phyloP scores from a whole-genome alignment of 2,888 invertebrate species.

The Netelia fuscicornis region DNA sequence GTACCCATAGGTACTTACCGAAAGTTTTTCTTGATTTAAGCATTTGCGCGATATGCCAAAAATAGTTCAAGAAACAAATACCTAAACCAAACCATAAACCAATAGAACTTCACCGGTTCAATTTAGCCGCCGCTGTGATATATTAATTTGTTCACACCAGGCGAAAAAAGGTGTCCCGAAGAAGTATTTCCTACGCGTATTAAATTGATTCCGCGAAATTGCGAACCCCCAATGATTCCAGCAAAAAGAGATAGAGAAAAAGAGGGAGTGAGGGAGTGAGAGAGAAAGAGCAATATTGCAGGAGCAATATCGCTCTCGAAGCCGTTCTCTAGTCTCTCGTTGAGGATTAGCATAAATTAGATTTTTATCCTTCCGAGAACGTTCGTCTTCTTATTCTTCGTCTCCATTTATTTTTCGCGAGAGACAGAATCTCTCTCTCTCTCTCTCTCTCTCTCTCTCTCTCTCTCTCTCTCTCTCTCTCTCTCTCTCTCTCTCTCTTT shows the following conservation, averaged over 20 bases:
- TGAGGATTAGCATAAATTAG: slow-evolving; percentile 84
- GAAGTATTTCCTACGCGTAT: slow-evolving; percentile 46
- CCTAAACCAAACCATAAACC: neutral
- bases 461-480: slow-evolving; percentile 38
- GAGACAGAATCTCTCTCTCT: neutral
- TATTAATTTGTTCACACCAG: slow-evolving; percentile 28
- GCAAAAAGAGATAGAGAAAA: slow-evolving; percentile 18
- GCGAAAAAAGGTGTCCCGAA: slow-evolving; percentile 31
- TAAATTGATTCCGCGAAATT: slow-evolving; percentile 67
- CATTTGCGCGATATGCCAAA: neutral
- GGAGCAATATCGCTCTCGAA: slow-evolving; percentile 60
- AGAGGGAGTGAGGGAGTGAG: neutral
- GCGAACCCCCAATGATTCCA: slow-evolving; percentile 41
- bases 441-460: slow-evolving; percentile 34
- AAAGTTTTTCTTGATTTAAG: neutral
- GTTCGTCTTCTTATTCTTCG: slow-evolving; percentile 76
- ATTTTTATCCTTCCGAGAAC: slow-evolving; percentile 84
- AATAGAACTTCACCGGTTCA: slow-evolving; percentile 46
- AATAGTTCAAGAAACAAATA: neutral
- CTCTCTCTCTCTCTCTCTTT: too few relatives aligned
- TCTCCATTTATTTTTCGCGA: slow-evolving; percentile 24
- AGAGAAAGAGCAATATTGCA: slow-evolving; percentile 48
- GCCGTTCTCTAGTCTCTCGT: slow-evolving; percentile 49
- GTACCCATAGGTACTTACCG: neutral
- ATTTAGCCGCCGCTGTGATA: slow-evolving; percentile 41